These are phyloP conservation scores for Tauraco hartlaubi DNA, from an alignment of 2,797 vertebrate genomes.

Conservation along the genomic window DNA sequence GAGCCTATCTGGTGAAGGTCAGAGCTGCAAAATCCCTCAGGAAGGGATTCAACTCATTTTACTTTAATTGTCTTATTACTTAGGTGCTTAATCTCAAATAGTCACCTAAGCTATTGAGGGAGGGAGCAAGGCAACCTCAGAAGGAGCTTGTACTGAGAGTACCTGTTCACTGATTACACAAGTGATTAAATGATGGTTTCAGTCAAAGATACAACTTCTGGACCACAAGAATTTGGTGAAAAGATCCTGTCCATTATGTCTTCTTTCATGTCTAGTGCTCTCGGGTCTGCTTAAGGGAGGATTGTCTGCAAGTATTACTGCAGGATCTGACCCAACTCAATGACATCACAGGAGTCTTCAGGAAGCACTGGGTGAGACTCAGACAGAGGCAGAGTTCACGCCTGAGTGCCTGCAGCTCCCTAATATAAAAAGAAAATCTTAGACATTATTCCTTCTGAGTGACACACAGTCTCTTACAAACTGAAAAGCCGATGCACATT, in stretches of 20 bases:
- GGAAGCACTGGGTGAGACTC: neutral
- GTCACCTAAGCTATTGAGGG: neutral
- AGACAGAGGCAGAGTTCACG: neutral
- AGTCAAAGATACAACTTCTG: neutral
- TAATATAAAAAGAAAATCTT: neutral
- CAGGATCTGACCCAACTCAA: neutral
- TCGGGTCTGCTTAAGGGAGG: neutral
- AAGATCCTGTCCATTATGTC: neutral
- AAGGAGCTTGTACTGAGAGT: neutral
- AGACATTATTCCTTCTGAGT: conserved; percentile 27
- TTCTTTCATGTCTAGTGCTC: neutral
- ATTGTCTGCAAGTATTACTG: neutral
- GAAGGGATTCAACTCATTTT: neutral
- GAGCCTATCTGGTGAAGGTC: neutral
- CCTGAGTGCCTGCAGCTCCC: conserved; percentile 8
- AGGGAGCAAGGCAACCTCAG: neutral
- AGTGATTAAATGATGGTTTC: neutral
- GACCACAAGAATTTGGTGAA: neutral
- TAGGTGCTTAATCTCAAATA: neutral
- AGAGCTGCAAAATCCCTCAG: neutral
- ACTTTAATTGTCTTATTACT: neutral
- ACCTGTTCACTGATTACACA: rapidly evolving
- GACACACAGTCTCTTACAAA: conserved; percentile 13
- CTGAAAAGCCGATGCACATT: conserved; percentile 32
- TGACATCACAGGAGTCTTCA: neutral